A percentile compares a stretch with the other conserved stretches of the same genome.
Conservation (phyloP, 64 coral and sea anemone genomes). For the Pachyseris speciosa region DNA sequence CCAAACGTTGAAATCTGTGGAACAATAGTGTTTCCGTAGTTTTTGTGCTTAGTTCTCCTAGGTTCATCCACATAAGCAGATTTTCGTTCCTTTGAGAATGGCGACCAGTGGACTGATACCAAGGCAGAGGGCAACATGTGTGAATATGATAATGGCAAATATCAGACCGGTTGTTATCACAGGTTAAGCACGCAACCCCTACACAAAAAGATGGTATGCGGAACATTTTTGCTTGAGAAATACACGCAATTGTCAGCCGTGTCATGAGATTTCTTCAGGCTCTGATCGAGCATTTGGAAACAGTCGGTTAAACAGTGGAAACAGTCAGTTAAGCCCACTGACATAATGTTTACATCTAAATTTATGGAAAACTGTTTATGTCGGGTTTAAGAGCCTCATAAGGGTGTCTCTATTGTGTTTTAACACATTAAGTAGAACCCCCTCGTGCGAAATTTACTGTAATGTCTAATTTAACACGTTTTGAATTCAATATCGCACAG, state of each 20-base stretch:
- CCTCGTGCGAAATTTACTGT: background rate
- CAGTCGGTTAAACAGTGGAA: no score
- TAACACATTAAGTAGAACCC: conserved; percentile 3
- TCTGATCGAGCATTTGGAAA: background rate
- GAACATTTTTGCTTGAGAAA: background rate
- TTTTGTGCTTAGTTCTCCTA: background rate
- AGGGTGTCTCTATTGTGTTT: background rate
- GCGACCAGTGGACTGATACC: background rate
- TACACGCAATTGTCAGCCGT: background rate
- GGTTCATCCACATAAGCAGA: background rate
- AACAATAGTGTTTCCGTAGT: background rate
- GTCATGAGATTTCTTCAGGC: background rate
- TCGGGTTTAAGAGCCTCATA: background rate
- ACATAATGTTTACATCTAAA: background rate
- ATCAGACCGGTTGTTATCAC: conserved; percentile 34
- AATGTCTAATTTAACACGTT: background rate
- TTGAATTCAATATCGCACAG: background rate
- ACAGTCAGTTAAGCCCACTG: background rate
- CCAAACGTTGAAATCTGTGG: no score
- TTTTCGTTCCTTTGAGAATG: background rate
- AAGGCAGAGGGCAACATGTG: background rate
- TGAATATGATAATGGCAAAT: background rate
- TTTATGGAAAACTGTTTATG: conserved; percentile 2
- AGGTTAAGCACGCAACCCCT: background rate
- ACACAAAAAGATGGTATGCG: background rate